phyloP scores from a whole-genome alignment of 2,888 invertebrate genomes.

The Folsomia candida region DNA sequence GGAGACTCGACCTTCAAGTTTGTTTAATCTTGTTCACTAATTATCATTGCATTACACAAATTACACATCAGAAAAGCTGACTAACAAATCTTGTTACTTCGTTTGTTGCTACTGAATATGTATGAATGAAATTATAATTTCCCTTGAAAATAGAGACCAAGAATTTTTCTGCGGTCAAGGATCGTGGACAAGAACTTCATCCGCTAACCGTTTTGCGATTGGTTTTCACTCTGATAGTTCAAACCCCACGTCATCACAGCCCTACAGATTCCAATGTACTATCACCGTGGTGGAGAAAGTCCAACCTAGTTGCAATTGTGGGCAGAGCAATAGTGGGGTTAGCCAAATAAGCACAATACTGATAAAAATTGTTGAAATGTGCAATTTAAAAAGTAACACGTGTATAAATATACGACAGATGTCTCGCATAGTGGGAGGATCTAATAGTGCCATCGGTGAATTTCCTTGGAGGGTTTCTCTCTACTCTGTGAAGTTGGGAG shows the following conservation, averaged over 20 bases:
- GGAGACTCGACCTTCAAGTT: constrained; percentile 28
- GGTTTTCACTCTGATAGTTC: neutral
- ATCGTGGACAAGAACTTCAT: neutral
- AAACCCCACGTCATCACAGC: neutral
- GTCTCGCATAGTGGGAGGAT: constrained; percentile 36
- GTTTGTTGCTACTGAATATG: too few relatives aligned
- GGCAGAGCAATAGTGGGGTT: constrained; percentile 17
- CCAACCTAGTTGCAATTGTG: constrained; percentile 28
- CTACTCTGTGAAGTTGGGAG: constrained; percentile 19
- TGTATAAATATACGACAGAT: constrained; percentile 17
- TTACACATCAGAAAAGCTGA: too few relatives aligned
- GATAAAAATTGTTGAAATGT: neutral
- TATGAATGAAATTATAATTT: too few relatives aligned
- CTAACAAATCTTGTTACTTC: too few relatives aligned
- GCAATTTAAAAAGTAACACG: neutral
- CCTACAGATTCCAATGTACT: neutral
- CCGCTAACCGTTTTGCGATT: neutral
- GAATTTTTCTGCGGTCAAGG: neutral
- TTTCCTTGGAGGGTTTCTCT: constrained; percentile 37
- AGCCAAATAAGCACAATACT: constrained; percentile 14
- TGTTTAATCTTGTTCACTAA: neutral
- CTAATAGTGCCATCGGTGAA: constrained; percentile 21
- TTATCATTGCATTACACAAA: neutral
- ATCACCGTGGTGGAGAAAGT: neutral
- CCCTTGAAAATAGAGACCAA: neutral